Percentiles rank a stretch among this genome's conserved stretches.
These are phyloP conservation scores for Desmodus rotundus DNA, from an alignment of 2,113 vertebrate species.

Conservation along the genomic window DNA sequence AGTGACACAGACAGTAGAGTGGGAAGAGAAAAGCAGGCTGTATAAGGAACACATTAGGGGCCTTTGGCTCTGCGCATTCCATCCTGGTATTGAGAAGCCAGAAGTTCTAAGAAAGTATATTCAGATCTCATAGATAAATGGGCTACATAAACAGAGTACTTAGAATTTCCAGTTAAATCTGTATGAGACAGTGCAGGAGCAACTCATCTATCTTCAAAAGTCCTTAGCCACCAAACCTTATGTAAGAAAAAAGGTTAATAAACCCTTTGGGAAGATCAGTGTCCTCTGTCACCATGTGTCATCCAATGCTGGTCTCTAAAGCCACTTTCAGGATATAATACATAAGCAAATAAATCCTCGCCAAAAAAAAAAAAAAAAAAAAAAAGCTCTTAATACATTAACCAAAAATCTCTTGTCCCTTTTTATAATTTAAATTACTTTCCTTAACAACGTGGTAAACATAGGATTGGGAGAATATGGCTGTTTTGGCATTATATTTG, in stretches of 20 bases:
- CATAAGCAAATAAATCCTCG: neutral
- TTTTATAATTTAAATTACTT: constrained; percentile 11
- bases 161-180: neutral
- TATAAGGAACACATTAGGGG: neutral
- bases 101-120: neutral
- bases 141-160: neutral
- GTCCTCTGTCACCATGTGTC: neutral
- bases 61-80: neutral
- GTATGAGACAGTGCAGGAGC: neutral
- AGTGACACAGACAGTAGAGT: neutral
- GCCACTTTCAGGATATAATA: neutral
- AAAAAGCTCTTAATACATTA: neutral
- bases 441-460: neutral
- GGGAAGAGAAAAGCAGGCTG: neutral
- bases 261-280: neutral
- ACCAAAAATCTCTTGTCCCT: neutral
- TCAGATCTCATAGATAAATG: neutral
- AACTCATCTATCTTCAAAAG: neutral
- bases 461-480: neutral
- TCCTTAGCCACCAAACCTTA: neutral
- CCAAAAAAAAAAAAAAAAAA: neutral
- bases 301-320: neutral
- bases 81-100: neutral
- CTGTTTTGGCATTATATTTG: neutral
- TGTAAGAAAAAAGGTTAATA: constrained; percentile 1